phyloP scores from a whole-genome alignment of 2,797 vertebrate species.

The Enteromius radiatus region DNA sequence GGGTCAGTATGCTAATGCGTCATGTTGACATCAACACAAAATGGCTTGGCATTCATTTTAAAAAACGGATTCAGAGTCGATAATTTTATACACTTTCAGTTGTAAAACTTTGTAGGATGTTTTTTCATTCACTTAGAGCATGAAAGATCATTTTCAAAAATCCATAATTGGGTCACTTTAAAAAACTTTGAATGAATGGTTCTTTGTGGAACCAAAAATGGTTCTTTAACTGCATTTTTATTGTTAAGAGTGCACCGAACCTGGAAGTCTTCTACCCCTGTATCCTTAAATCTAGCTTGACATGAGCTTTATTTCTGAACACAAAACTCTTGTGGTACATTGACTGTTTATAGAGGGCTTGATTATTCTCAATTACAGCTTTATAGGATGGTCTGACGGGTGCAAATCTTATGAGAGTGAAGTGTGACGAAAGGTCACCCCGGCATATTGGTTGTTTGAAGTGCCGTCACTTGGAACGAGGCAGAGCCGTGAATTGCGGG shows the following conservation, averaged over 20 bases:
- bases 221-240: too few relatives aligned
- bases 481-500: constrained; percentile 11
- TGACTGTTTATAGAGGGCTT: constrained; percentile 11
- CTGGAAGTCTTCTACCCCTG: neutral
- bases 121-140: too few relatives aligned
- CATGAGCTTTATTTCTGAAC: neutral
- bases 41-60: too few relatives aligned
- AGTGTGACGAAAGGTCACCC: constrained; percentile 30
- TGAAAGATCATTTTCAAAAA: too few relatives aligned
- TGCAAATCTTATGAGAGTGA: neutral
- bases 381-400: constrained; percentile 16
- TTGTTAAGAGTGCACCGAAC: neutral
- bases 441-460: constrained; percentile 14
- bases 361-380: constrained; percentile 26
- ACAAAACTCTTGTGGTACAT: constrained; percentile 11
- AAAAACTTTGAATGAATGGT: too few relatives aligned
- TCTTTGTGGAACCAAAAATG: too few relatives aligned
- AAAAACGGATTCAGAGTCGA: too few relatives aligned
- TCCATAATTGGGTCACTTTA: too few relatives aligned
- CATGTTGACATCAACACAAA: too few relatives aligned
- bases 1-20: too few relatives aligned
- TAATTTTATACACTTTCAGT: too few relatives aligned
- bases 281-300: neutral
- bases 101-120: too few relatives aligned
- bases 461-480: neutral